phyloP scores from a whole-genome alignment of 2,888 invertebrate genomes.

The Sminthurides aquaticus region DNA sequence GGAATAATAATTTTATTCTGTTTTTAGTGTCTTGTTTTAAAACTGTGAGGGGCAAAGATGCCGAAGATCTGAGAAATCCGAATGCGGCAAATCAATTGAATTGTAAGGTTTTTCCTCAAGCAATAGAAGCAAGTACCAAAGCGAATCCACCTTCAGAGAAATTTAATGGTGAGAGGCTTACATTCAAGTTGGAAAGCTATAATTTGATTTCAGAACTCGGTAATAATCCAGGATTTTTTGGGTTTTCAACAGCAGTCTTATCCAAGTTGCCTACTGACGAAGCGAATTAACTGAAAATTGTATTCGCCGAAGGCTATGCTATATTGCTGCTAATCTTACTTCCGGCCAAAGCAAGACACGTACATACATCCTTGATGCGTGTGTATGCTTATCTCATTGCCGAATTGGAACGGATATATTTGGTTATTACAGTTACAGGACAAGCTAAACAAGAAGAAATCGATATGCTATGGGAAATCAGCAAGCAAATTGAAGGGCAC shows the following conservation, averaged over 20 bases:
- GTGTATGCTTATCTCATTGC: no score
- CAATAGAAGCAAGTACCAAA: not conserved
- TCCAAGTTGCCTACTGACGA: conserved; percentile 53
- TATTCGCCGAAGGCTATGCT: conserved; percentile 90
- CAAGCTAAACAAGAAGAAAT: conserved; percentile 91
- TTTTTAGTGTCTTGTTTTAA: conserved; percentile 60
- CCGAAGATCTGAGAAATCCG: conserved; percentile 66
- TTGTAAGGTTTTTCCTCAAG: conserved; percentile 49
- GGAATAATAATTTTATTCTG: no score
- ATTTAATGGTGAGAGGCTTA: conserved; percentile 36
- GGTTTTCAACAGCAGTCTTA: conserved; percentile 53
- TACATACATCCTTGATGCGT: conserved; percentile 35
- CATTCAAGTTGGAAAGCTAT: no score
- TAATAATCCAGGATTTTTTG: no score
- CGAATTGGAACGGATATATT: not conserved
- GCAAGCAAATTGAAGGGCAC: conserved; percentile 99
- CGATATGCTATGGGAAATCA: conserved; percentile 98
- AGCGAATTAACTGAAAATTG: conserved; percentile 70
- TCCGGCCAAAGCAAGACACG: conserved; percentile 46
- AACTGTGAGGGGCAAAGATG: conserved; percentile 64
- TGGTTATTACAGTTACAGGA: conserved; percentile 59
- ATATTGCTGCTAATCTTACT: conserved; percentile 59
- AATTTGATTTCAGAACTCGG: not conserved
- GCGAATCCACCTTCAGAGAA: conserved; percentile 30
- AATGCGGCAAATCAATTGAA: conserved; percentile 60